phyloP scores from a whole-genome alignment of 2,797 vertebrate species.

The Mormyrus proboscirostris region DNA sequence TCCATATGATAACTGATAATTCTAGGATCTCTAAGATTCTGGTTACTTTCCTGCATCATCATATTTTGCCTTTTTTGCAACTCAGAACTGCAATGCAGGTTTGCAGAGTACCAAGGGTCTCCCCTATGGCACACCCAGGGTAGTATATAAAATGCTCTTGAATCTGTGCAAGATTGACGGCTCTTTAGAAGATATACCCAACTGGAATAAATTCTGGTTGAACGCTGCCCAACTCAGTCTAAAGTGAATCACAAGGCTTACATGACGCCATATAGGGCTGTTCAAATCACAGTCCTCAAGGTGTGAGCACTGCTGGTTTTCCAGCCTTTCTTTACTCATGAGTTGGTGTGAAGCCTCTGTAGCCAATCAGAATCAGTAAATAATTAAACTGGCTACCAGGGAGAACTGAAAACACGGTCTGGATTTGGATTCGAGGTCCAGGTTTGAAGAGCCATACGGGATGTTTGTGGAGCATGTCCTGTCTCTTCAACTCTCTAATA shows the following conservation, averaged over 20 bases:
- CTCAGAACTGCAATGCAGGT: not conserved
- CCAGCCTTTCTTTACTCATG: not conserved
- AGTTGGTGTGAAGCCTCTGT: not conserved
- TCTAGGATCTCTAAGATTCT: not conserved
- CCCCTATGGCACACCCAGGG: not conserved
- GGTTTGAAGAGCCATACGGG: not conserved
- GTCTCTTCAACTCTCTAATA: not conserved
- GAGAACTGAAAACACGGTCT: not conserved
- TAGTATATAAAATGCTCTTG: no score
- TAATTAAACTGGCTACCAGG: not conserved
- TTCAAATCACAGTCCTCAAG: not conserved
- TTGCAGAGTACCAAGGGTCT: not conserved
- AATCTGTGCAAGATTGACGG: not conserved
- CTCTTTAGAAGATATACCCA: not conserved
- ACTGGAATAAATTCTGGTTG: not conserved
- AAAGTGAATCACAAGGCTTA: not conserved
- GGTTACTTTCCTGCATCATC: not conserved
- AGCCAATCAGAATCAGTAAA: not conserved
- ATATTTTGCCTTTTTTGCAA: not conserved
- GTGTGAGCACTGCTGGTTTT: not conserved
- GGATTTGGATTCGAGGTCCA: not conserved
- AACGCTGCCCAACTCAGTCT: not conserved
- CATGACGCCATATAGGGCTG: not conserved
- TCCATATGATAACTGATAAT: not conserved
- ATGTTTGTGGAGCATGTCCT: not conserved